A percentile compares a stretch with the other conserved stretches of the same genome.
These are phyloP conservation scores for Yponomeuta cagnagella DNA, from an alignment of 2,888 invertebrate genomes.

Conservation along the genomic window DNA sequence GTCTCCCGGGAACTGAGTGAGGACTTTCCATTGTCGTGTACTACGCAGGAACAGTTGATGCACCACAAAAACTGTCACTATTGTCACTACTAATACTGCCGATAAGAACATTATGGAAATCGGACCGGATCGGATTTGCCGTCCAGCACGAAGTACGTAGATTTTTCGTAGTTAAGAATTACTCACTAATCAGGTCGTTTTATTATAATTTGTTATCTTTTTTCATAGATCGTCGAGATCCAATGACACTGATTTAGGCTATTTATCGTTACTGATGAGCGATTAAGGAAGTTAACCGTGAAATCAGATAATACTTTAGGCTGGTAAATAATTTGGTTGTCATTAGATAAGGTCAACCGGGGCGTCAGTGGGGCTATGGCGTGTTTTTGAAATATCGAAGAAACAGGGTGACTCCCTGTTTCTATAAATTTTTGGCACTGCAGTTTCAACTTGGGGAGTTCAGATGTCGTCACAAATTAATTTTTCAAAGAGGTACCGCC, in stretches of 20 bases:
- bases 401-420: too few relatives aligned
- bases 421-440: too few relatives aligned
- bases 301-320: not conserved
- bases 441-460: too few relatives aligned
- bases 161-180: not conserved
- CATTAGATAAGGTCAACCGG: too few relatives aligned
- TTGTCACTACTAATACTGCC: not conserved
- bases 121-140: too few relatives aligned
- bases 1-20: slow-evolving; percentile 38
- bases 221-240: not conserved
- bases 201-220: not conserved
- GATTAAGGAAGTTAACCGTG: not conserved
- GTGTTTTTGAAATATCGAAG: too few relatives aligned
- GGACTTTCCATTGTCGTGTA: slow-evolving; percentile 27
- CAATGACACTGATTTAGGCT: not conserved
- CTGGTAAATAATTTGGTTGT: not conserved
- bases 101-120: not conserved
- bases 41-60: slow-evolving; percentile 22
- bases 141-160: too few relatives aligned
- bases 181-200: not conserved
- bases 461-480: too few relatives aligned
- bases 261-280: not conserved
- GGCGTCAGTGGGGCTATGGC: too few relatives aligned
- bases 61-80: slow-evolving; percentile 22
- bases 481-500: too few relatives aligned